These are phyloP conservation scores for Thalassophryne amazonica DNA, from an alignment of 2,797 vertebrate genomes.

Conservation along the genomic window DNA sequence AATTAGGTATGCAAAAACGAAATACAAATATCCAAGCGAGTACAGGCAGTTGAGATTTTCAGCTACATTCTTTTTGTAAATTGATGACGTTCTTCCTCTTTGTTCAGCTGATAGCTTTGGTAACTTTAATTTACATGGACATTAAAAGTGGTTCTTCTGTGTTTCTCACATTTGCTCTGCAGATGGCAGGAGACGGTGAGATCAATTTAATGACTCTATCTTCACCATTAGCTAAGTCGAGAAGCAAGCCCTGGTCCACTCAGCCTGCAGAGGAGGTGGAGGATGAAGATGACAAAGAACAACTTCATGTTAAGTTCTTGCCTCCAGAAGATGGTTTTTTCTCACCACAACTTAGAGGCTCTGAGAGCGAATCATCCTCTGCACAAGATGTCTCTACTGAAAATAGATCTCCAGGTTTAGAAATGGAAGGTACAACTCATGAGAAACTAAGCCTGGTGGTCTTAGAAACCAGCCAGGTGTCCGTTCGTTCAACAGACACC, in stretches of 20 bases:
- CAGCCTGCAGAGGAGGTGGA: constrained; percentile 44
- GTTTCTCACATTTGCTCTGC: constrained; percentile 3
- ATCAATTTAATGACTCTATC: constrained; percentile 57
- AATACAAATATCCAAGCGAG: too few relatives aligned
- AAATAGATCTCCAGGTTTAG: constrained; percentile 8
- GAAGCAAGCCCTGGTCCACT: constrained; percentile 57
- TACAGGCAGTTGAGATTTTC: too few relatives aligned
- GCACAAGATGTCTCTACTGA: constrained; percentile 37
- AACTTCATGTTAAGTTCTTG: constrained; percentile 28
- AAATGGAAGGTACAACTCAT: background rate
- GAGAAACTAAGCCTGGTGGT: constrained; percentile 63
- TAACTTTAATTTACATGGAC: background rate
- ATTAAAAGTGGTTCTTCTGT: background rate
- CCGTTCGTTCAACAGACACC: constrained; percentile 80
- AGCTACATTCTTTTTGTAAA: too few relatives aligned
- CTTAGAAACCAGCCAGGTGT: constrained; percentile 73
- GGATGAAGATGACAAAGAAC: constrained; percentile 37
- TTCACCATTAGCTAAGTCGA: constrained; percentile 61
- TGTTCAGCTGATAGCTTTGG: background rate
- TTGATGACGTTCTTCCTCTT: background rate
- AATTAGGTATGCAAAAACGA: too few relatives aligned
- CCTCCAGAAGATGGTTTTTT: constrained; percentile 37
- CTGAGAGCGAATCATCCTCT: constrained; percentile 54
- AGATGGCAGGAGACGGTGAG: constrained; percentile 78
- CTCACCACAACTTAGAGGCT: constrained; percentile 31